Evolutionary conservation across 1,140 invertebrate genomes (phyloP), one percentile per base, ranked within the genome.

Genomic region (Aphelenchoides fujianensis): DNA sequence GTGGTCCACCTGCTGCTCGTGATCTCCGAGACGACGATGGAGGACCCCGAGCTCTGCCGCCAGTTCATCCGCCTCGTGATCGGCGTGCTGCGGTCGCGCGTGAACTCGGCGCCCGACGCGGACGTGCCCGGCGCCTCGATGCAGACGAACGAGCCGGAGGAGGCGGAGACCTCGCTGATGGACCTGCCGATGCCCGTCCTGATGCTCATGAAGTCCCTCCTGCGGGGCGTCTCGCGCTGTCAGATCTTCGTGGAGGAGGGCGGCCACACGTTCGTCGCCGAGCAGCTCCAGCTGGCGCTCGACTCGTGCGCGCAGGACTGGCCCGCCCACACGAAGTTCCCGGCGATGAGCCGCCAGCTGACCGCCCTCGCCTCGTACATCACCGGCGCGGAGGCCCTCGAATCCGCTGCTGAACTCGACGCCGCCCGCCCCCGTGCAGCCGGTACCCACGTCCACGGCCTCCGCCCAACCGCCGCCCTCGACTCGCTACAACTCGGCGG

Each of bases 201-300:
- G 16, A n/a, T 37, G 27, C 31, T 66, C 12, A 19, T 66, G 32
- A 66, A 66, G 31, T 66, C 63, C n/a, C 31, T 66, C 12, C 36
- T 66, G 27, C 27, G 31, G 12, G 32, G 63, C 16, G 32, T 66
- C n/a, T 32, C 63, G 37, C 63, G 63, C 2, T 66, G 63, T 55
- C 63, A 66, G 34, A 66, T 66, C 0, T 66, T 66, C 3, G 63
- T 66, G 32, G 63, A 66, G n/a, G 63, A 66, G 76, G 73, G 74
- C 5, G 73, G 73, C 5, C 73, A 74, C 55, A 30, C 16, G 28
- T 74, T 74, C 30, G 59, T 74, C 28, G 66, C 73, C 3, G 73
- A 74, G 30, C 72, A 74, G 70, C 73, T 74, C 27, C 62, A 74
- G 35, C 74, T 27, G 68, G 36, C 37, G 19, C 57, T 53, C 32